phyloP scores from a whole-genome alignment of 2,888 invertebrate species.

The Podabrus alpinus region DNA sequence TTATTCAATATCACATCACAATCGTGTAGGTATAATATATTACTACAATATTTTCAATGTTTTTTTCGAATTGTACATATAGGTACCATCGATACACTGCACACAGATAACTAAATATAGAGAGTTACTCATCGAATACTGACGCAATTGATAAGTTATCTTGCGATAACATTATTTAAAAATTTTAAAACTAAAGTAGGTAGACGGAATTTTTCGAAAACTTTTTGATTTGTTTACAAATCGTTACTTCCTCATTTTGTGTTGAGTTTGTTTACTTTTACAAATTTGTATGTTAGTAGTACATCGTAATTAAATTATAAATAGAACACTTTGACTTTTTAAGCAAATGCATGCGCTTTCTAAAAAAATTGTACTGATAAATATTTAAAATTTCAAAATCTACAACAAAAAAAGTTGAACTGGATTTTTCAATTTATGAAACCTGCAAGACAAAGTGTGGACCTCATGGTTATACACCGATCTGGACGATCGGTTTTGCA shows the following conservation, averaged over 20 bases:
- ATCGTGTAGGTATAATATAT: not conserved
- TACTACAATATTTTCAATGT: not conserved
- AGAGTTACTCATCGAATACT: not conserved
- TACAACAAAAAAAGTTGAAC: not conserved
- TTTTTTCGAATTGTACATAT: not conserved
- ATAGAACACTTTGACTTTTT: slow-evolving; percentile 3
- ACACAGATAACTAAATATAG: not conserved
- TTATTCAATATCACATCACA: not conserved
- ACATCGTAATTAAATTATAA: slow-evolving; percentile 5
- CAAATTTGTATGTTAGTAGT: slow-evolving; percentile 8
- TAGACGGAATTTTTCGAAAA: not conserved
- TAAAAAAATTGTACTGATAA: not conserved
- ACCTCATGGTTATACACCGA: no score
- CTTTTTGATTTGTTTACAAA: not conserved
- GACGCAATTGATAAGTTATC: not conserved
- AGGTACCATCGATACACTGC: not conserved
- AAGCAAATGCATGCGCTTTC: not conserved
- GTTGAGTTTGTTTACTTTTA: slow-evolving; percentile 7
- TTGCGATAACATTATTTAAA: not conserved
- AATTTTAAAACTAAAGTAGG: not conserved
- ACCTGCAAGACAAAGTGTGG: no score
- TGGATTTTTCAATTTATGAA: not conserved
- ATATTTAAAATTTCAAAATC: not conserved
- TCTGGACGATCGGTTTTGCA: not conserved
- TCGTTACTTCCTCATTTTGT: not conserved